Percentiles rank a stretch among this genome's conserved stretches.
Conservation (phyloP, 2,113 vertebrate genomes). For the Dasyurus viverrinus region DNA sequence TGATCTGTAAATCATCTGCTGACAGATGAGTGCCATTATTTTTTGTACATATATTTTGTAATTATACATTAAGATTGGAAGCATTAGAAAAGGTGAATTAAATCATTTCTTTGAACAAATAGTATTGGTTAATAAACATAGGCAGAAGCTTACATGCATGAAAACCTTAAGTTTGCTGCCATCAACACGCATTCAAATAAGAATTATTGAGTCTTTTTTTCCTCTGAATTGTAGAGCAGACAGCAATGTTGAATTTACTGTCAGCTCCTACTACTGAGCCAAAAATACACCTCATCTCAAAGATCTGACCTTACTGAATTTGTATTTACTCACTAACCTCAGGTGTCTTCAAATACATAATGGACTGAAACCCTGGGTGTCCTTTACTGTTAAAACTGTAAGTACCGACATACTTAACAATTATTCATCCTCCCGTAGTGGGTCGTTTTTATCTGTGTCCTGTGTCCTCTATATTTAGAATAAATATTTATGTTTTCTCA, state of each 20-base stretch:
- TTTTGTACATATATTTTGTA: neutral
- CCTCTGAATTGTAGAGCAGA: conserved; percentile 43
- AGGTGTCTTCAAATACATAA: conserved; percentile 73
- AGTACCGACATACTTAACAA: conserved; percentile 61
- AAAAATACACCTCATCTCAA: conserved; percentile 46
- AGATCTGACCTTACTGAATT: conserved; percentile 59
- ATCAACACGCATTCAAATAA: neutral
- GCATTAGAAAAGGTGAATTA: conserved; percentile 30
- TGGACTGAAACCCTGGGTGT: conserved; percentile 70
- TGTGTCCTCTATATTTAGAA: conserved; percentile 81
- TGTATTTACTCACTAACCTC: conserved; percentile 76
- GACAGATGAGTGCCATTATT: neutral
- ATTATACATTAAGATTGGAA: neutral
- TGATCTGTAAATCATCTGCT: neutral
- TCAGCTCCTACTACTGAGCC: conserved; percentile 62
- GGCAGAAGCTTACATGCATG: neutral
- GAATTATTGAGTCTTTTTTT: conserved; percentile 42
- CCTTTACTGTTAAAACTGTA: conserved; percentile 79
- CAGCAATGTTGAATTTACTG: conserved; percentile 68
- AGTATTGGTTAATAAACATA: conserved; percentile 25
- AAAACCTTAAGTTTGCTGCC: neutral
- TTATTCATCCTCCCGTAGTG: conserved; percentile 81
- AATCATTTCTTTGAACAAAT: conserved; percentile 48
- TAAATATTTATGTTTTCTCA: conserved; percentile 88
- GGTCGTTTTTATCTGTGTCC: conserved; percentile 84